phyloP scores from a whole-genome alignment of 2,888 invertebrate genomes.

The Lasioglossum villosulum region DNA sequence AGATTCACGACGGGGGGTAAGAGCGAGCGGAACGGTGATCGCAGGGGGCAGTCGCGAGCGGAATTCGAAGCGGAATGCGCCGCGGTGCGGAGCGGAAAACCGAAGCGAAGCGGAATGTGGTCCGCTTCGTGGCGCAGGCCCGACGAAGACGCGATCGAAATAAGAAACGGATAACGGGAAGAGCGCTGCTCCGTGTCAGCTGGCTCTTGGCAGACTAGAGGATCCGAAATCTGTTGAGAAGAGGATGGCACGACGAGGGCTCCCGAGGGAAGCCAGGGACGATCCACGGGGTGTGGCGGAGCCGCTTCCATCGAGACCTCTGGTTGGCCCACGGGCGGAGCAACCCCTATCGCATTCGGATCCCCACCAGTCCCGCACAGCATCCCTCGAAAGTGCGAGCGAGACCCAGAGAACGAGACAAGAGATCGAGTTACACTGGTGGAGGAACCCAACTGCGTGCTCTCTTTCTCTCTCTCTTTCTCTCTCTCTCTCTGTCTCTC shows the following conservation, averaged over 20 bases:
- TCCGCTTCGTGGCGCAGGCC: constrained; percentile 36
- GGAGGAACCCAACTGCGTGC: constrained; percentile 44
- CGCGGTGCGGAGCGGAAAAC: not conserved
- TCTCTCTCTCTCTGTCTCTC: not conserved
- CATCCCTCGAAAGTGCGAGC: constrained; percentile 75
- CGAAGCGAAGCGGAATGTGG: not conserved
- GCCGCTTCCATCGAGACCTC: constrained; percentile 79
- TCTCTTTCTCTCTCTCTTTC: not conserved
- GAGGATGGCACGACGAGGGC: constrained; percentile 82
- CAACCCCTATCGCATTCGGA: constrained; percentile 81
- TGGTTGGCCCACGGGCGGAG: constrained; percentile 84
- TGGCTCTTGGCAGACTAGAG: constrained; percentile 83
- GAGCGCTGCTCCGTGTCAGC: constrained; percentile 82
- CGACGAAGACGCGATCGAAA: constrained; percentile 35
- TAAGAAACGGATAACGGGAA: constrained; percentile 59
- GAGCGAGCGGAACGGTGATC: constrained; percentile 11
- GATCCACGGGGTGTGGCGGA: constrained; percentile 83
- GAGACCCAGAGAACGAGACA: constrained; percentile 49
- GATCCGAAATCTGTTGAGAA: constrained; percentile 82
- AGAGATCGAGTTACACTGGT: constrained; percentile 42
- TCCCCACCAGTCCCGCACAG: constrained; percentile 73
- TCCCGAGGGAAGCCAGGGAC: constrained; percentile 78
- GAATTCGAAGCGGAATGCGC: not conserved
- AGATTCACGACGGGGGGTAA: not conserved
- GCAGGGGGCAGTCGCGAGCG: constrained; percentile 32